phyloP scores from a whole-genome alignment of 2,888 invertebrate species.

The Salpingus planirostris region DNA sequence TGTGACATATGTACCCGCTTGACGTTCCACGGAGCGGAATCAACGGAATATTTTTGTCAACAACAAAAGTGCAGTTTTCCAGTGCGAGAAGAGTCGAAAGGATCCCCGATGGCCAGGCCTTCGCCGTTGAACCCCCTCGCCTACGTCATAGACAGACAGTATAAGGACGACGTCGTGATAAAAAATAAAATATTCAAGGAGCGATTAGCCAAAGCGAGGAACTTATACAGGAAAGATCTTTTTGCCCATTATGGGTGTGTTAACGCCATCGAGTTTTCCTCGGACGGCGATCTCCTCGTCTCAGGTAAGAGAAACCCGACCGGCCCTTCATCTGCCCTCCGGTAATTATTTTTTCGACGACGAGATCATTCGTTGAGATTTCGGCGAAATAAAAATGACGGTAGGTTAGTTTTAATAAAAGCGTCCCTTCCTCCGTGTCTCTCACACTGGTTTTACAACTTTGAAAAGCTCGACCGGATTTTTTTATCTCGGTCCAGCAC shows the following conservation, averaged over 20 bases:
- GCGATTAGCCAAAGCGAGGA: conserved; percentile 59
- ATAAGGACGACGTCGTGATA: conserved; percentile 49
- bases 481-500: too few relatives aligned
- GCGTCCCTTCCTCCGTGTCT: too few relatives aligned
- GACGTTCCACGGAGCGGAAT: conserved; percentile 26
- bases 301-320: conserved; percentile 80
- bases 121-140: conserved; percentile 49
- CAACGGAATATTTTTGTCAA: conserved; percentile 21
- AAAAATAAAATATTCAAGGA: conserved; percentile 51
- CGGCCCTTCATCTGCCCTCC: too few relatives aligned
- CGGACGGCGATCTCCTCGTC: conserved; percentile 74
- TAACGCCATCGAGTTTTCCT: conserved; percentile 91
- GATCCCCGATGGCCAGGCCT: conserved; percentile 42
- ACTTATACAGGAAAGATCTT: conserved; percentile 75
- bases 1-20: conserved; percentile 31
- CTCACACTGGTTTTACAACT: conserved; percentile 8
- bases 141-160: conserved; percentile 54
- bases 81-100: too few relatives aligned
- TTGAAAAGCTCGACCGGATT: too few relatives aligned
- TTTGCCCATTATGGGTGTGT: conserved; percentile 91
- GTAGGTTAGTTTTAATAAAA: too few relatives aligned
- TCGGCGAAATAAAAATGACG: too few relatives aligned
- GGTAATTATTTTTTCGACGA: too few relatives aligned
- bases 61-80: conserved; percentile 17
- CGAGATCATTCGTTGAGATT: too few relatives aligned